Base-by-base conservation (phyloP, 2,113 vertebrate species). In the Catharus minimus region DNA sequence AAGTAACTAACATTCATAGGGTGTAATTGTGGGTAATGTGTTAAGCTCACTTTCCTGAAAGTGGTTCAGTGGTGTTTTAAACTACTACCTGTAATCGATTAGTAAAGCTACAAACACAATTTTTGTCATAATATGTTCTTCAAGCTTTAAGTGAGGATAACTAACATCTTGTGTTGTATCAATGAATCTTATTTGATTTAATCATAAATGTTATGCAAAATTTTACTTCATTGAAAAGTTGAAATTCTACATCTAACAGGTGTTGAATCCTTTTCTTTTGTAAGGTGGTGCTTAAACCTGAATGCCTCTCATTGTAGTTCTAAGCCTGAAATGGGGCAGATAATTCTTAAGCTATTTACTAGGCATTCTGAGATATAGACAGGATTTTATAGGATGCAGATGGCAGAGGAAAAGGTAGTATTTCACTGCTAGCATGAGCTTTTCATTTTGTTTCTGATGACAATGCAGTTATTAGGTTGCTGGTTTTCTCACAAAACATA, bases 391-490 rank as follows among this genome's bases (percentile, higher is more conserved):
- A 85, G 41, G 72, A 78, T 44, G 64, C 77, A 87, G 36, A 62
- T 72, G 26, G 17, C 52, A 60, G 74, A 91, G 69, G 83, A 96
- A 88, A 60, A 66, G 36, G 46, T 89, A 86, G 17, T 75, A 60
- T 94, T 93, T 96, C 88, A 87, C 55, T 96, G 53, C 44, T 94
- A 67, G 53, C 62, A 82, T 89, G 22, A 30, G 89, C 95, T 97
- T 96, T 95, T 97, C 71, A 94, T 71, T 95, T 92, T 95, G 83
- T 91, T 28, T 92, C 90, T 38, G 23, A 79, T 95, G 96, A 93
- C 93, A 96, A 77, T 96, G 71, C 96, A 82, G 88, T 97, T 97
- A 97, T 96, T 97, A 94, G 83, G 69, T 93, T 97, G 93, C 94
- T 97, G 85, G 46, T 80, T 93, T 94, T 97, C 87, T 95, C 88